Base-by-base conservation (phyloP, 2,888 invertebrate genomes). In the Sthenelais limicola region DNA sequence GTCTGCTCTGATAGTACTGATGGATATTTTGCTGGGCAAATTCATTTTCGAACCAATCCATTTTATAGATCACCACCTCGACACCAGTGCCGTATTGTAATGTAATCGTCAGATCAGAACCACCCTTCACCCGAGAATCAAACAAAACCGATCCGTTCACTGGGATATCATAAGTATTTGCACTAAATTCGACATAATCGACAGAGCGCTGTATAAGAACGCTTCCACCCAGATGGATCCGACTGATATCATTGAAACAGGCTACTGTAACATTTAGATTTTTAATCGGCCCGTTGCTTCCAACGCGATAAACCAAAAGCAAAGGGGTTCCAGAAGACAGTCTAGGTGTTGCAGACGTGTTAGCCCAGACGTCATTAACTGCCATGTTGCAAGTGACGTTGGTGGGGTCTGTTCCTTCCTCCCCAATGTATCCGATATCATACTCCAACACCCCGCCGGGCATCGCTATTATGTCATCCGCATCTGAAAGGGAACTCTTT, bases 121-220 rank as follows among this genome's bases (percentile, higher is more conserved):
- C 67, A 5, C 47, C 47, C 9, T 18, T 5, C 1, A 67, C 21
- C 9, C 47, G 4, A 1, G 48, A n/a, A 12, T 18, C 26, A 26
- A 48, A 67, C 30, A 67, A 26, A 21, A 67, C 67, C 18, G 67
- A 28, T 5, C 48, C 47, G 18, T 67, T 67, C 7, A 67, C 47
- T 1, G 67, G 48, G 28, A 67, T 67, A 5, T 47, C 48, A 1
- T 21, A 32, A 21, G 24, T 67, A 28, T 32, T 67, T 1, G 47
- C 48, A 12, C 28, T 47, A 26, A 67, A 67, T 21, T 21, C 48
- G 2, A 67, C 30, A 2, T n/a, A 26, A 48, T 67, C 67, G 1
- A 67, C 21, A 24, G 47, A 3, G 12, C 67, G 12, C n/a, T 67
- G 67, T 1, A 67, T 48, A 15, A 3, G 7, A 21, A 67, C 18